Evolutionary conservation across 2,113 vertebrate genomes (phyloP).

Genomic region (Ciconia stormi): DNA sequence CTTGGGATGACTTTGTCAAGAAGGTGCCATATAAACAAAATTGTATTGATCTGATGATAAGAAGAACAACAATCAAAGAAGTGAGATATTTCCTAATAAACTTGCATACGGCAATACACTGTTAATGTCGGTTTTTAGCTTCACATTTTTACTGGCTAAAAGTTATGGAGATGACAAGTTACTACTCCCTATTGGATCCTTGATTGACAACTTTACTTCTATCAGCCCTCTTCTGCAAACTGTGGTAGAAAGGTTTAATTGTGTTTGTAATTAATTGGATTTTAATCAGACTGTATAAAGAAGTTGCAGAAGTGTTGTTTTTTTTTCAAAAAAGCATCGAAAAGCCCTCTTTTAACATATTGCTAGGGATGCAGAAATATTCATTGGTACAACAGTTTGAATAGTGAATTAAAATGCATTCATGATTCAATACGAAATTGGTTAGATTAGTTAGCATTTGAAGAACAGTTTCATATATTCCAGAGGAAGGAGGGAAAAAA

Average conservation of each 20-base stretch:
- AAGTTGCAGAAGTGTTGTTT: neutral
- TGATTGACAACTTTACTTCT: constrained; percentile 42
- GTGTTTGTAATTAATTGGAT: constrained; percentile 67
- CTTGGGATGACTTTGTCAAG: constrained; percentile 34
- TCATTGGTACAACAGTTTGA: constrained; percentile 47
- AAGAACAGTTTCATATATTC: constrained; percentile 59
- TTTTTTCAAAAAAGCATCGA: neutral
- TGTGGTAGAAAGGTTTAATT: constrained; percentile 47
- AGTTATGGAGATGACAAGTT: constrained; percentile 2
- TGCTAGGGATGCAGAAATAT: constrained; percentile 52
- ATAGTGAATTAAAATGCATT: constrained; percentile 69
- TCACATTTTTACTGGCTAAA: constrained; percentile 31
- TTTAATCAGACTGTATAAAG: constrained; percentile 63
- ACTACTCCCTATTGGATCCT: neutral
- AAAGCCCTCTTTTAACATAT: constrained; percentile 12
- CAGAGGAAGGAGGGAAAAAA: neutral
- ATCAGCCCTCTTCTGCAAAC: constrained; percentile 11
- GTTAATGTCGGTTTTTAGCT: neutral
- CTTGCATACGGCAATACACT: neutral
- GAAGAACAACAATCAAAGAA: constrained; percentile 26
- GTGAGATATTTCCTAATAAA: constrained; percentile 62
- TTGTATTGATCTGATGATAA: constrained; percentile 55
- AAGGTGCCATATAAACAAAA: constrained; percentile 37
- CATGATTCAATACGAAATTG: constrained; percentile 60
- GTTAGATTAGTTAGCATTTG: constrained; percentile 70